phyloP scores from a whole-genome alignment of 2,888 invertebrate genomes.

The Eledona agricola region DNA sequence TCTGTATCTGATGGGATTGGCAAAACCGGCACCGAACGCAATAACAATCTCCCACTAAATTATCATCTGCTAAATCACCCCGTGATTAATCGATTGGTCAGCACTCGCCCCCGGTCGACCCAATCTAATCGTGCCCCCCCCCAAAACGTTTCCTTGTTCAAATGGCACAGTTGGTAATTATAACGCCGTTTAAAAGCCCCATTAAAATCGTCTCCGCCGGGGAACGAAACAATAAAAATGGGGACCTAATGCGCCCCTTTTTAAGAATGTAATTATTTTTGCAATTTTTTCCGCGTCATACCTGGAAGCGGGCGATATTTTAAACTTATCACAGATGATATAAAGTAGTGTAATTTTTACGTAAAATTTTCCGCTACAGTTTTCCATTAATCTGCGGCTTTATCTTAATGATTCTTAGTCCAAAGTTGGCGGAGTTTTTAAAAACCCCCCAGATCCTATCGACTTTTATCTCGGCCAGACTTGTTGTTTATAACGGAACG shows the following conservation, averaged over 20 bases:
- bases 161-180: constrained; percentile 36
- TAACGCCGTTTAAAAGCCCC: constrained; percentile 35
- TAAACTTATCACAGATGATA: constrained; percentile 62
- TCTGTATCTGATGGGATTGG: constrained; percentile 18
- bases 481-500: constrained; percentile 51
- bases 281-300: constrained; percentile 54
- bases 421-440: constrained; percentile 61
- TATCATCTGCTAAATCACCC: constrained; percentile 25
- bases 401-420: constrained; percentile 64
- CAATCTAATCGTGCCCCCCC: constrained; percentile 15
- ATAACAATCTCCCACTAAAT: constrained; percentile 18
- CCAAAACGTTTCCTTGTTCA: constrained; percentile 28
- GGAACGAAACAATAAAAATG: constrained; percentile 43
- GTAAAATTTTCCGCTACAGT: constrained; percentile 64
- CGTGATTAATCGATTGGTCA: constrained; percentile 25
- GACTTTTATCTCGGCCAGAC: constrained; percentile 51
- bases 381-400: constrained; percentile 63
- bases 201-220: constrained; percentile 36
- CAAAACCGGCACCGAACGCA: constrained; percentile 14
- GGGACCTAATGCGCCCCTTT: constrained; percentile 45
- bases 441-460: constrained; percentile 54
- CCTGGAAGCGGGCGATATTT: constrained; percentile 61
- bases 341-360: constrained; percentile 64
- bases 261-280: constrained; percentile 59
- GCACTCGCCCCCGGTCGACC: constrained; percentile 5